A percentile compares a stretch with the other conserved stretches of the same genome.
Evolutionary conservation across 2,888 invertebrate genomes (phyloP).

Genomic region (Meghimatium bilineatum): DNA sequence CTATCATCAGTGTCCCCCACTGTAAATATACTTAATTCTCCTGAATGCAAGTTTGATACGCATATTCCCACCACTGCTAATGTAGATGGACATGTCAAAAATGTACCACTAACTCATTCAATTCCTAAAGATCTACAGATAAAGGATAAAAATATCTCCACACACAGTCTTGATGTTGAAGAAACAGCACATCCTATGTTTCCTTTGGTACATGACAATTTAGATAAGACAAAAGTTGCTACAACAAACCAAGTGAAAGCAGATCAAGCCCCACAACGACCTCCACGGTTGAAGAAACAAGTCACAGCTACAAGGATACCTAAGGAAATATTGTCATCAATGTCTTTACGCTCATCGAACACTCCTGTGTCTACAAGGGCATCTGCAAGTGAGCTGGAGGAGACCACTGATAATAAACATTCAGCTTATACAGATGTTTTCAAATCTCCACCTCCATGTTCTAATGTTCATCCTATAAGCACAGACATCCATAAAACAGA

Average conservation of each 20-base stretch:
- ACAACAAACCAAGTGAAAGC: background rate
- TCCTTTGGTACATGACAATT: background rate
- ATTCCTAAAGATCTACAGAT: background rate
- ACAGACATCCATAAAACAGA: too few relatives aligned
- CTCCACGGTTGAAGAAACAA: constrained; percentile 23
- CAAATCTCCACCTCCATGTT: background rate
- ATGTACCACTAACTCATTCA: background rate
- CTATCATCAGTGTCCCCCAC: background rate
- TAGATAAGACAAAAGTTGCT: background rate
- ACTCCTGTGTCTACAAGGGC: too few relatives aligned
- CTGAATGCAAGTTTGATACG: background rate
- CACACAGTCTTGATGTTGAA: background rate
- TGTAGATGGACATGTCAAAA: background rate
- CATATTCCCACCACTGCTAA: background rate
- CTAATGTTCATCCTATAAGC: background rate
- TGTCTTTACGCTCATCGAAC: background rate
- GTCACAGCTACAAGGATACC: background rate
- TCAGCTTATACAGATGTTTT: background rate
- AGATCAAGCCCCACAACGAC: background rate
- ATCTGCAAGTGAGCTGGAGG: background rate
- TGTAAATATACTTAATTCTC: too few relatives aligned
- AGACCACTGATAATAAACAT: background rate
- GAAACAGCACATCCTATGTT: background rate
- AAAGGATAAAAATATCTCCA: background rate
- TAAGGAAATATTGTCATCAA: background rate